Conservation (phyloP, 2,888 invertebrate genomes). For the Zygothrica quintamaculata region DNA sequence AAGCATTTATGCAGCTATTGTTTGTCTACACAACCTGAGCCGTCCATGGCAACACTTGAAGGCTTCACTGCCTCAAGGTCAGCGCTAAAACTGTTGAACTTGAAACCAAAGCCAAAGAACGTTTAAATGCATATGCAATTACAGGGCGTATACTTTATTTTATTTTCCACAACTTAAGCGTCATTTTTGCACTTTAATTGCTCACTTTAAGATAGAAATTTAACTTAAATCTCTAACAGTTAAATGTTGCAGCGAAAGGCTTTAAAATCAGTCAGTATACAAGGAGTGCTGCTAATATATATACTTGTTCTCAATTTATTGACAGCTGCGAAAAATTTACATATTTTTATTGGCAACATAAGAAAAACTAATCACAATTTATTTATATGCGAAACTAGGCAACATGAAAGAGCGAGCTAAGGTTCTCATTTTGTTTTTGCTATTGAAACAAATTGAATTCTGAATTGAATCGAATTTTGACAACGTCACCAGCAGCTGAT, state of each 20-base stretch:
- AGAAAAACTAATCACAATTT: slow-evolving; percentile 2
- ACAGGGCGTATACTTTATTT: slow-evolving; percentile 17
- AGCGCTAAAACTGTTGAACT: slow-evolving; percentile 58
- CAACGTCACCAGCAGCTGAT: slow-evolving; percentile 51
- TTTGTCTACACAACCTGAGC: slow-evolving; percentile 46
- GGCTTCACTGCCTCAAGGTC: slow-evolving; percentile 56
- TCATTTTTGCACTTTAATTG: slow-evolving; percentile 7
- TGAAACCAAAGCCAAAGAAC: slow-evolving; percentile 40
- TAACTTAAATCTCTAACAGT: no score
- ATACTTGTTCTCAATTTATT: background rate
- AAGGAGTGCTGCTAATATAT: background rate
- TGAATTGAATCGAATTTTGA: slow-evolving; percentile 32
- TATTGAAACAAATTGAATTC: slow-evolving; percentile 56
- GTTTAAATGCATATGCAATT: slow-evolving; percentile 57
- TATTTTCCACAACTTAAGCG: slow-evolving; percentile 52
- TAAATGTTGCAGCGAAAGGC: no score
- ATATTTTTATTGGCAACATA: background rate
- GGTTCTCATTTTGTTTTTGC: slow-evolving; percentile 16
- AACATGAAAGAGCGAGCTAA: slow-evolving; percentile 4
- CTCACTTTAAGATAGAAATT: background rate
- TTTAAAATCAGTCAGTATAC: no score
- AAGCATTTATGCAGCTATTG: slow-evolving; percentile 73
- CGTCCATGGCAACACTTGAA: slow-evolving; percentile 40
- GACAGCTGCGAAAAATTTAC: no score
- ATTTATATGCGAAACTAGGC: background rate